Conservation (phyloP, 1,140 invertebrate species). For the Tetranychus cinnabarinus region DNA sequence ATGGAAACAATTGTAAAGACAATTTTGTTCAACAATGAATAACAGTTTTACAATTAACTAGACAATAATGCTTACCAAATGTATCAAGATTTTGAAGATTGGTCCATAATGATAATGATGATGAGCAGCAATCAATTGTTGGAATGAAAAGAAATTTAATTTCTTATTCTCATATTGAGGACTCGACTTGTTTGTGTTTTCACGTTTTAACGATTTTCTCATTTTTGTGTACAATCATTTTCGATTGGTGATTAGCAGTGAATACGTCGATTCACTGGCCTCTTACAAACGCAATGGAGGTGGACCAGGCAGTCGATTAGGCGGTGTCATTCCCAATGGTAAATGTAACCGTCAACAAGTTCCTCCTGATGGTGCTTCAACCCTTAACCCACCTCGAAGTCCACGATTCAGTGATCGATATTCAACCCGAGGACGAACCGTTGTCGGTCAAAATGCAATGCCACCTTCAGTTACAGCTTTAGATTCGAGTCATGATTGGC, state of each 20-base stretch:
- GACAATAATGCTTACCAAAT: no score
- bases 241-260: neutral
- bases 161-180: no score
- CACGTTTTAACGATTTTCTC: neutral
- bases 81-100: no score
- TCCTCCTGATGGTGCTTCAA: slow-evolving; percentile 15
- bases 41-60: no score
- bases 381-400: slow-evolving; percentile 13
- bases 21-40: no score
- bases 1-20: no score
- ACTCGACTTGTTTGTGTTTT: no score
- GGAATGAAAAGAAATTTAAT: no score
- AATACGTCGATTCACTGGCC: slow-evolving; percentile 8
- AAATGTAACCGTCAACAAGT: slow-evolving; percentile 10
- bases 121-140: no score
- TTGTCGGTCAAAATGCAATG: neutral
- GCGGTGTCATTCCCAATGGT: neutral
- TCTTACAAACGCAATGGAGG: slow-evolving; percentile 8
- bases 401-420: slow-evolving; percentile 4
- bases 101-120: no score
- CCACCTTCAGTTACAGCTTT: neutral
- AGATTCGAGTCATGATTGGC: neutral
- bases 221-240: neutral
- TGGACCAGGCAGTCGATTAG: neutral
- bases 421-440: neutral